Conservation (phyloP, 2,797 vertebrate genomes). For the Pipistrellus nathusii region DNA sequence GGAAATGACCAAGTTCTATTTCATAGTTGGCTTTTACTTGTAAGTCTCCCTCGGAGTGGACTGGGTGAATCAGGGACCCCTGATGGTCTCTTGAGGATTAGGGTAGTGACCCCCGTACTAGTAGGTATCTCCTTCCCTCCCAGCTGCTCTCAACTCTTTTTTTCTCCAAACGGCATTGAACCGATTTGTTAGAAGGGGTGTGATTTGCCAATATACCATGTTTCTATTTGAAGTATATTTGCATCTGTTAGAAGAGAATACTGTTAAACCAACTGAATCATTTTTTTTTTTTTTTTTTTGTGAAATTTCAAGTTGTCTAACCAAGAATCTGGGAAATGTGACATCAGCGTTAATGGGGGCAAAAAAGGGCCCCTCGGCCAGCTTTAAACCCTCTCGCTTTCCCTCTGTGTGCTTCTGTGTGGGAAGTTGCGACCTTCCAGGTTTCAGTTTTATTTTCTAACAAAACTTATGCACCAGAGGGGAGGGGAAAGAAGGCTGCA, state of each 20-base stretch:
- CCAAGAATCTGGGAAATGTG: not conserved
- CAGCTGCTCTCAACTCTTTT: not conserved
- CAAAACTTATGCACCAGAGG: not conserved
- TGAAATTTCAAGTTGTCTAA: not conserved
- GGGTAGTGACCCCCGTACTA: not conserved
- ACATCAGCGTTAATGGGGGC: not conserved
- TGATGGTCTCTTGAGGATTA: not conserved
- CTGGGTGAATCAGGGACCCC: not conserved
- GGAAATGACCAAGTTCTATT: not conserved
- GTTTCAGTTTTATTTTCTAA: not conserved
- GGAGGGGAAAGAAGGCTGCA: not conserved
- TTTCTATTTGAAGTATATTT: not conserved
- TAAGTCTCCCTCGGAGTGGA: not conserved
- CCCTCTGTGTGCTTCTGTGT: not conserved
- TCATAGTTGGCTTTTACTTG: not conserved
- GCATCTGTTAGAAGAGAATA: constrained; percentile 1
- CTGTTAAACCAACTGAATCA: not conserved
- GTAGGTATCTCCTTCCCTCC: not conserved
- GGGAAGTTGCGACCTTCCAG: not conserved
- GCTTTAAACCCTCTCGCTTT: not conserved
- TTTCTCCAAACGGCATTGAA: not conserved
- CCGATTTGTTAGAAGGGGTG: not conserved
- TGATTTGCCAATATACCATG: not conserved
- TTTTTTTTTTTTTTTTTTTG: no score
- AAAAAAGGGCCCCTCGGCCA: not conserved